Percentiles rank a stretch among this genome's conserved stretches.
Evolutionary conservation across 2,113 vertebrate genomes (phyloP).

Genomic region (Pollachius pollachius): DNA sequence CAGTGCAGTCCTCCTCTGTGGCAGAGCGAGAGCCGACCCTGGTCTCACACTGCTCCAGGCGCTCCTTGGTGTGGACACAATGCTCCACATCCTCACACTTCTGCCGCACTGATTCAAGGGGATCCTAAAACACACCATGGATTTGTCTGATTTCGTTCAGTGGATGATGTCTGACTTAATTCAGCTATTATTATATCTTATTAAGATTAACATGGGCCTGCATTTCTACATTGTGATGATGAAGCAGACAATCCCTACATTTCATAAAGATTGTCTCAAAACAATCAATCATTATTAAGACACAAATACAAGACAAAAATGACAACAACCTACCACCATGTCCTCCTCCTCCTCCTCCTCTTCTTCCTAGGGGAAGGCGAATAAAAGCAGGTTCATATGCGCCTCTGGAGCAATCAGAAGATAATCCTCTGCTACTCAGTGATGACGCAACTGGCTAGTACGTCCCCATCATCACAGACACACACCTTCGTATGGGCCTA

Average conservation of each 20-base stretch:
- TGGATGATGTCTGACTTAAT: too few species aligned
- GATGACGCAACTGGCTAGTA: too few species aligned
- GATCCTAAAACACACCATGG: conserved; percentile 74
- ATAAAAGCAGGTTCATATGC: not conserved
- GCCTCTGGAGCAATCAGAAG: too few species aligned
- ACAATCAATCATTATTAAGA: not conserved
- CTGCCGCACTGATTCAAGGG: conserved; percentile 81
- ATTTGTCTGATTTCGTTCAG: not conserved
- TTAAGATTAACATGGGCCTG: too few species aligned
- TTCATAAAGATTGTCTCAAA: not conserved
- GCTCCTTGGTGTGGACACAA: conserved; percentile 79
- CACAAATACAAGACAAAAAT: not conserved
- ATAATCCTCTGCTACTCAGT: too few species aligned
- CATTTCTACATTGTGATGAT: too few species aligned
- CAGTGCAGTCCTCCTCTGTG: conserved; percentile 87
- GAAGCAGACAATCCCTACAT: too few species aligned
- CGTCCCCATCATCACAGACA: too few species aligned
- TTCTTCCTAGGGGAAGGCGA: conserved; percentile 47
- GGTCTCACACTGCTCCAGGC: conserved; percentile 79
- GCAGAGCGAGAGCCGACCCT: conserved; percentile 83
- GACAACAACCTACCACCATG: conserved; percentile 66
- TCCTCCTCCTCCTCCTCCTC: conserved; percentile 71
- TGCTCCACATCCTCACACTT: conserved; percentile 83
- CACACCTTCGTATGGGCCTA: too few species aligned
- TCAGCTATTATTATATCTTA: too few species aligned